Percentiles rank a stretch among this genome's conserved stretches.
Conservation (phyloP, 2,113 vertebrate genomes). For the Forbesichthys papilliferus region DNA sequence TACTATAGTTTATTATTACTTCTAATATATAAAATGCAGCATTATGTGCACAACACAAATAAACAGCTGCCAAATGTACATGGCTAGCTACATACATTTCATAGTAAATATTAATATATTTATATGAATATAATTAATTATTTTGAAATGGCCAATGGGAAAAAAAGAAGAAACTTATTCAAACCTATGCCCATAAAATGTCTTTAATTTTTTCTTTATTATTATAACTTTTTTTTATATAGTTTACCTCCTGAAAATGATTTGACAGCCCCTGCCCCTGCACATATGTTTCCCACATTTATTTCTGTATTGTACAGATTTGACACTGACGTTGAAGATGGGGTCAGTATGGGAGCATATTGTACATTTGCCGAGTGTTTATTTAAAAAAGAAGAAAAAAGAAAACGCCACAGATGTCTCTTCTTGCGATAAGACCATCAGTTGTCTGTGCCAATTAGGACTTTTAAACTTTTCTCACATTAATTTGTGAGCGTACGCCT, state of each 20-base stretch:
- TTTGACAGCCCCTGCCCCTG: constrained; percentile 31
- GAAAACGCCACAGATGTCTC: constrained; percentile 67
- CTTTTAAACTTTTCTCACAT: constrained; percentile 56
- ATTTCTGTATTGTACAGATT: constrained; percentile 55
- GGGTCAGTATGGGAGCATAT: constrained; percentile 58
- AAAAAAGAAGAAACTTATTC: no score
- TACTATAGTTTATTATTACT: no score
- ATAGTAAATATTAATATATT: no score
- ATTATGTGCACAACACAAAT: no score
- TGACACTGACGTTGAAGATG: constrained; percentile 39
- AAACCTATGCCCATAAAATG: no score
- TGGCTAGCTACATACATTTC: no score
- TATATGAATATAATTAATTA: no score
- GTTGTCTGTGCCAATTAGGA: constrained; percentile 67
- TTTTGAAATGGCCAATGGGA: no score
- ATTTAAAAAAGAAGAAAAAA: constrained; percentile 61
- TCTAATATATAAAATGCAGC: no score
- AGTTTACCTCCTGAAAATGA: constrained; percentile 44
- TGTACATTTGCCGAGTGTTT: constrained; percentile 67
- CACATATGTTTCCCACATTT: constrained; percentile 58
- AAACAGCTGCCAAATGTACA: no score
- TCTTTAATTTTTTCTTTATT: no score
- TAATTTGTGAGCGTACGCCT: constrained; percentile 48
- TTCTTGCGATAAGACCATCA: constrained; percentile 58
- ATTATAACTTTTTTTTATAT: constrained; percentile 4